Percentiles rank a stretch among this genome's conserved stretches.
Evolutionary conservation across 2,797 vertebrate species (phyloP).

Genomic region (Alcedo atthis): DNA sequence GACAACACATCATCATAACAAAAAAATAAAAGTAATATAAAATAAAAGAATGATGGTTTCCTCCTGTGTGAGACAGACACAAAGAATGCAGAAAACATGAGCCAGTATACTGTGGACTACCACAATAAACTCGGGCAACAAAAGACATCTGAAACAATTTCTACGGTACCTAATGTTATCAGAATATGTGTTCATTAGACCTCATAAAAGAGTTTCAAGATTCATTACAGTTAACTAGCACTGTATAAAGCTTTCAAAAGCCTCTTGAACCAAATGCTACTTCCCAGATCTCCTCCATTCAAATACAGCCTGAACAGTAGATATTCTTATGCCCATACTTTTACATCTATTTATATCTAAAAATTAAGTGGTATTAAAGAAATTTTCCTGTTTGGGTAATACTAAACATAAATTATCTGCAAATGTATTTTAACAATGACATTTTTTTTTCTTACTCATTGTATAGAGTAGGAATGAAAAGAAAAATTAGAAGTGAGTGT

Average conservation of each 20-base stretch:
- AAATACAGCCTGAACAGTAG: neutral
- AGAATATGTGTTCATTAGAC: fast-evolving
- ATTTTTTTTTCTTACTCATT: neutral
- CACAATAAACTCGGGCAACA: neutral
- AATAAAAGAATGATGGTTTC: neutral
- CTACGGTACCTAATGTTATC: neutral
- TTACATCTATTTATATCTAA: neutral
- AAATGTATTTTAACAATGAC: neutral
- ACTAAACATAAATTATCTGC: neutral
- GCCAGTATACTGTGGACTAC: neutral
- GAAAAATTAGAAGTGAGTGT: neutral
- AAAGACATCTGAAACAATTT: neutral
- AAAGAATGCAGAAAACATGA: neutral
- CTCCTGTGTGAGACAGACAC: neutral
- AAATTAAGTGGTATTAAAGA: neutral
- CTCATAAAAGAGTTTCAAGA: neutral
- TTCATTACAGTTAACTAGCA: neutral
- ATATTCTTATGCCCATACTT: neutral
- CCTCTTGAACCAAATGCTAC: neutral
- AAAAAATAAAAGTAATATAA: neutral
- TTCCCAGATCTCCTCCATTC: neutral
- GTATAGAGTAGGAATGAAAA: neutral
- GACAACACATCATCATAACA: neutral
- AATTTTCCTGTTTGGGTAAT: neutral
- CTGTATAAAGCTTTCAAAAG: neutral